Evolutionary conservation across 2,113 vertebrate species (phyloP).

Genomic region (Eonycteris spelaea): DNA sequence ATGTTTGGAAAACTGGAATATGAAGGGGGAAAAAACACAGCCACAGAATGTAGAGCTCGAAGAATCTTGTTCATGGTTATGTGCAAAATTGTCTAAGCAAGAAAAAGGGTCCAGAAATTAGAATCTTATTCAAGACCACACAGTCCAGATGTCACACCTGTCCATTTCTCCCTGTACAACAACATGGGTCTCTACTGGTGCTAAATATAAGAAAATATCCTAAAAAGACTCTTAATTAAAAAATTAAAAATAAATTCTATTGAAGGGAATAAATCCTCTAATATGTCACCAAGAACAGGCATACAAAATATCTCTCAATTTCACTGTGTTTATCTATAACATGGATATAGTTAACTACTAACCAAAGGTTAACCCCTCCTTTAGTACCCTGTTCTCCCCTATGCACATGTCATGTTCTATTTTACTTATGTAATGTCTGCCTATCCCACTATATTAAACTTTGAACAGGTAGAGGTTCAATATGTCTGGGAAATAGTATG

Average conservation of each 20-base stretch:
- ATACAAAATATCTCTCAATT: neutral
- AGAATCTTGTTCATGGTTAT: neutral
- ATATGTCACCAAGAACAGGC: neutral
- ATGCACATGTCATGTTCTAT: neutral
- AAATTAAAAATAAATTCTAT: neutral
- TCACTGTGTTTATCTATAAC: neutral
- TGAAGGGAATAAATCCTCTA: neutral
- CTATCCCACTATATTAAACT: neutral
- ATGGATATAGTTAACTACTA: neutral
- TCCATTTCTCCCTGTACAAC: neutral
- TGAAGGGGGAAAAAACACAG: neutral
- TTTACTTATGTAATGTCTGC: neutral
- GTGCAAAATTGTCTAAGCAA: neutral
- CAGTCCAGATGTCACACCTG: neutral
- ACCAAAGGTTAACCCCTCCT: neutral
- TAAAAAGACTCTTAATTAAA: neutral
- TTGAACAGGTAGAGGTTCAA: neutral
- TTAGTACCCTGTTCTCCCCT: neutral
- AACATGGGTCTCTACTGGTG: neutral
- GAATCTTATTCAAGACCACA: neutral
- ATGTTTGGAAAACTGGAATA: conserved; percentile 11
- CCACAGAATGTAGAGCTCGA: neutral
- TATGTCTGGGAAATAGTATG: neutral
- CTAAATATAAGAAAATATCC: neutral
- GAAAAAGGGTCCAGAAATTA: neutral